Evolutionary conservation across 2,888 invertebrate genomes (phyloP), one percentile per base, ranked within the genome.

Genomic region (Toxonevra muliebris): DNA sequence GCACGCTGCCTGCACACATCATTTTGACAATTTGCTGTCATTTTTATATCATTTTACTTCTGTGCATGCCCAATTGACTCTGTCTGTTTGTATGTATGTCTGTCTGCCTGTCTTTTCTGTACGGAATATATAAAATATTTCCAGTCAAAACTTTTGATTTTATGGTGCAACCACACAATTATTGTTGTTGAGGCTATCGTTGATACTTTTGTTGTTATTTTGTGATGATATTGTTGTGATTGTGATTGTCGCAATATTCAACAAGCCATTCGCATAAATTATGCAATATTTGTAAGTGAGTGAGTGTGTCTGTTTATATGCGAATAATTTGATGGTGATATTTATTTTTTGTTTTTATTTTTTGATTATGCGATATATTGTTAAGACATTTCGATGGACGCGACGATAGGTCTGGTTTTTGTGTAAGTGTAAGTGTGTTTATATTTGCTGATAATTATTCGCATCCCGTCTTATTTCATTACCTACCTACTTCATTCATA

Each of bases 211-310:
- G 11, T n/a, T 58, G 54, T 54, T 54, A 8, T 19, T 54, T 54
- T 54, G 54, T 12, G 54, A 17, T 48, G 11, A n/a, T 48, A 19
- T 58, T 58, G 13, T 58, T 58, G 58, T 58, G 40, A 17, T 20
- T 20, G 41, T 58, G 5, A n/a, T n/a, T 60, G 60, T 60, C 48
- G 60, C 48, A 48, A 45, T 60, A 12, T 15, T 13, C 10, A 12
- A 40, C n/a, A 57, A 57, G 30, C 30, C 57, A 41, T 30, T 57
- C 53, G 61, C 41, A 41, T 61, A 61, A 61, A 61, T 61, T 61
- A 61, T 61, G 61, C 61, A 61, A 61, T 30, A 11, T 40, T n/a
- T 19, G 9, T 2, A 9, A 8, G 45, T 15, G 40, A 12, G 50
- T 19, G 45, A 11, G 15, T 41, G 57, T 57, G 13, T 53, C 17